Base-by-base conservation (phyloP, 2,113 vertebrate species). In the Brienomyrus brachyistius region DNA sequence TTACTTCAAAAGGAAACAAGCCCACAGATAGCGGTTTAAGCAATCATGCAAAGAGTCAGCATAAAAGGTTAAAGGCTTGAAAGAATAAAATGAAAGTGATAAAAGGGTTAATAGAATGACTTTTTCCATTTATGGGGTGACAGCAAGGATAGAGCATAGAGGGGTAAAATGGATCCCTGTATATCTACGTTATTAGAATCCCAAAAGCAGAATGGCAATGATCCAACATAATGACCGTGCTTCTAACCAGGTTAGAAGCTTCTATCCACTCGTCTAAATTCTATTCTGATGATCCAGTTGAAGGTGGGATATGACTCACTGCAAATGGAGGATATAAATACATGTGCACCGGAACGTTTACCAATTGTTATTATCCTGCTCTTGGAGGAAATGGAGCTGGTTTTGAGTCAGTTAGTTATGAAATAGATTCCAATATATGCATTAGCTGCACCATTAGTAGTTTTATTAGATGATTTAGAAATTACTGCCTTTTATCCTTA, bases 11-110 rank as follows among this genome's bases (percentile, higher is more conserved):
- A 6, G 77, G 56, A 48, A 50, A 86, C 27, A 17, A 50, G 13
- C 2, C 51, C 21, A 88, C 85, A 91, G 27, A 88, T n/a, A 23
- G 47, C 62, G 85, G 56, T 88, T 77, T n/a, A 19, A 88, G 90
- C 86, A 47, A 51, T 86, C 92, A 90, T 92, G 91, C 92, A 90
- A 89, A 89, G 91, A 88, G 86, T 35, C 74, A 90, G 89, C 88
- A 40, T 87, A 88, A 85, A 52, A 89, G 56, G 31, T 88, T 23
- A 83, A 91, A 66, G 56, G 52, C 86, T 43, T 52, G 19, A 51
- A 84, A 86, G 35, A 51, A 31, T 59, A 19, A 35, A 40, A 52
- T 86, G 52, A 17, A 19, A 40, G 74, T 52, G 45, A 23, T 13
- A 31, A n/a, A 86, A 13, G 27, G 21, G 43, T 88, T 70, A 88